Conservation (phyloP, 2,888 invertebrate species). For the Parascotia fuliginaria region DNA sequence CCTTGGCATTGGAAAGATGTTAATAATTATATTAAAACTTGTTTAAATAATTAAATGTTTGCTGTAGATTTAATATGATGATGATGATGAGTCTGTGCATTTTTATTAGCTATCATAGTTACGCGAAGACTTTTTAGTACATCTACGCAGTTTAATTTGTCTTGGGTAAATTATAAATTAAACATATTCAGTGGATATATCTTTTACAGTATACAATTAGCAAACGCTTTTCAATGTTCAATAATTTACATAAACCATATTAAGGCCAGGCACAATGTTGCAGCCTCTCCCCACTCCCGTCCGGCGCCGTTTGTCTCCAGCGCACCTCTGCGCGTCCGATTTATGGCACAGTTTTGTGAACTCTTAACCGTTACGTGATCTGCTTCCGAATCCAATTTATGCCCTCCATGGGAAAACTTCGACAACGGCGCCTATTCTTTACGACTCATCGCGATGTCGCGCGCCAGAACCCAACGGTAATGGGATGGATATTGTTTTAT, state of each 20-base stretch:
- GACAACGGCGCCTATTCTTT: conserved; percentile 77
- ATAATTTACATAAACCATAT: conserved; percentile 20
- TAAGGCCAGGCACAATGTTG: conserved; percentile 37
- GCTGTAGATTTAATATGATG: no score
- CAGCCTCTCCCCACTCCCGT: conserved; percentile 48
- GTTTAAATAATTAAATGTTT: no score
- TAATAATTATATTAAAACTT: no score
- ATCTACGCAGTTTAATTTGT: no score
- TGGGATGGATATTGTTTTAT: conserved; percentile 54
- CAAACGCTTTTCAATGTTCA: neutral
- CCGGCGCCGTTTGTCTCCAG: conserved; percentile 83
- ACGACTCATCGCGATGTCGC: conserved; percentile 73
- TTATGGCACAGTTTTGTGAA: conserved; percentile 86
- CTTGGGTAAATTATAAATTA: no score
- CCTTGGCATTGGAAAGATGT: no score
- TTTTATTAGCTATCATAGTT: no score
- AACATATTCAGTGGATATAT: no score
- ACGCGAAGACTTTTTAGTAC: no score
- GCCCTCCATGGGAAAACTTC: conserved; percentile 82
- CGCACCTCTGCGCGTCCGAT: conserved; percentile 84
- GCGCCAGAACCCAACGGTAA: conserved; percentile 50
- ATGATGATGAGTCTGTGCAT: no score
- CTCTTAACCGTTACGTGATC: conserved; percentile 86
- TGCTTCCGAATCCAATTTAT: conserved; percentile 85
- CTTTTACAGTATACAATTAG: no score